phyloP scores from a whole-genome alignment of 2,888 invertebrate genomes.

The Microdon myrmicae region DNA sequence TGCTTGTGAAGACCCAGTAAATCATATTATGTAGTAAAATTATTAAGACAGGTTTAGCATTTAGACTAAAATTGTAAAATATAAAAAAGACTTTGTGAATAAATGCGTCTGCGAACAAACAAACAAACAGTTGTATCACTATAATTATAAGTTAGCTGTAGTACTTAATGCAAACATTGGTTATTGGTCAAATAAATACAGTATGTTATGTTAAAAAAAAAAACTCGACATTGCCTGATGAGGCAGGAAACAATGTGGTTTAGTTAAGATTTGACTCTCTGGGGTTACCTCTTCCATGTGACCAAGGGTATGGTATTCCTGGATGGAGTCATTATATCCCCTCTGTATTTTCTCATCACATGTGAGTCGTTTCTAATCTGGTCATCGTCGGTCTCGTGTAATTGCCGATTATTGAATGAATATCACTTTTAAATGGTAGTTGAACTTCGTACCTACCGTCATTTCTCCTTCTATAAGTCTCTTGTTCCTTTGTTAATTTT shows the following conservation, averaged over 20 bases:
- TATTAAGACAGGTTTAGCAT: too few relatives aligned
- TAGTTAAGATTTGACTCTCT: background rate
- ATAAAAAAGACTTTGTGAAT: too few relatives aligned
- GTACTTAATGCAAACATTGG: too few relatives aligned
- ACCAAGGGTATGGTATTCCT: slow-evolving; percentile 2
- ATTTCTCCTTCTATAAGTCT: background rate
- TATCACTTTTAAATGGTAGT: slow-evolving; percentile 1
- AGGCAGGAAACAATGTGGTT: background rate
- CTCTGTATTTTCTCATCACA: background rate
- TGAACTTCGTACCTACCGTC: slow-evolving; percentile 7
- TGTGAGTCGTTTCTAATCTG: slow-evolving; percentile 4
- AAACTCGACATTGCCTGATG: slow-evolving; percentile 6
- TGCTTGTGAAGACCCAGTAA: too few relatives aligned
- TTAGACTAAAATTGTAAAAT: too few relatives aligned
- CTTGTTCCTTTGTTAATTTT: background rate
- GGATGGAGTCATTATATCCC: background rate
- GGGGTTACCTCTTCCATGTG: slow-evolving; percentile 5
- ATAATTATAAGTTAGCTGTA: too few relatives aligned
- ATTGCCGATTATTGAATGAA: background rate
- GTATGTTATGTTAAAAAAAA: too few relatives aligned
- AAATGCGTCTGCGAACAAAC: too few relatives aligned
- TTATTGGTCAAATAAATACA: too few relatives aligned
- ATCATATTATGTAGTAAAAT: too few relatives aligned
- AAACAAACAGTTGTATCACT: too few relatives aligned
- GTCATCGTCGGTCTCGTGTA: slow-evolving; percentile 5